Conservation (phyloP, 2,888 invertebrate genomes). For the Plebejus melissa region DNA sequence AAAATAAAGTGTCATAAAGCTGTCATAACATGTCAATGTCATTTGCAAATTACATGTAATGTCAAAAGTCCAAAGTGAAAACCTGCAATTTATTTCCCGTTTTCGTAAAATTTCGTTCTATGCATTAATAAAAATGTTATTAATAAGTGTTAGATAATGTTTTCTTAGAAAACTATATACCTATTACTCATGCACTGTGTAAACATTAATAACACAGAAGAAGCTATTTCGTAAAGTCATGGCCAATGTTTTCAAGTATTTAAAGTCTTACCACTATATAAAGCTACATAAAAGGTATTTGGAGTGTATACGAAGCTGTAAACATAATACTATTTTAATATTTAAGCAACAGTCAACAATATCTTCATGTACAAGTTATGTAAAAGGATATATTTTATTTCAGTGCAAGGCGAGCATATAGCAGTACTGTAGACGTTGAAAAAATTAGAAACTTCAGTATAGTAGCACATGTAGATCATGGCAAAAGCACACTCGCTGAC, state of each 20-base stretch:
- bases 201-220: neutral
- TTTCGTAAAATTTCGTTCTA: neutral
- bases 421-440: slow-evolving; percentile 44
- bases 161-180: neutral
- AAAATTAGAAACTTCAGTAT: slow-evolving; percentile 95
- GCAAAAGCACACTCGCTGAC: slow-evolving; percentile 98
- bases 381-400: slow-evolving; percentile 1
- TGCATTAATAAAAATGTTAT: neutral
- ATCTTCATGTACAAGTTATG: neutral
- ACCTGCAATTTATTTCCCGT: neutral
- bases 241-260: slow-evolving; percentile 5
- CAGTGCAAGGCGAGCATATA: neutral
- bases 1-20: neutral
- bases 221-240: neutral
- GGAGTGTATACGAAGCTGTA: neutral
- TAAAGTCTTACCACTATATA: neutral
- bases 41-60: neutral
- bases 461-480: slow-evolving; percentile 99
- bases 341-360: neutral
- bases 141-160: neutral
- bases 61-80: neutral
- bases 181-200: neutral
- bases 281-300: neutral
- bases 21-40: neutral
- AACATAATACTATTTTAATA: neutral